phyloP scores from a whole-genome alignment of 2,113 vertebrate species.

The Odocoileus virginianus region DNA sequence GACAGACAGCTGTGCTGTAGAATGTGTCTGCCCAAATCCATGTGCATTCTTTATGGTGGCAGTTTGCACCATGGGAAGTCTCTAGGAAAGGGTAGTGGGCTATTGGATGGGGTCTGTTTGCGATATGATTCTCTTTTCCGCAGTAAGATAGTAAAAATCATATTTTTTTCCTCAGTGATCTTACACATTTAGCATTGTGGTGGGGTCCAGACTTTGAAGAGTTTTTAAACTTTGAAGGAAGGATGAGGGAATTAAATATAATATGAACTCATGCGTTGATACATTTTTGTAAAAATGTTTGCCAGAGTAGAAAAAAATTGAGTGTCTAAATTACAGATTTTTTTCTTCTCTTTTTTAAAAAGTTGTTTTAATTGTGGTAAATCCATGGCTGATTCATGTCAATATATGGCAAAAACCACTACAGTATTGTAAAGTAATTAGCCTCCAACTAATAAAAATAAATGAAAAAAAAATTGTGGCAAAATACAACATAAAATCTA shows the following conservation, averaged over 20 bases:
- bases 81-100: not conserved
- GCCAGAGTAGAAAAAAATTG: not conserved
- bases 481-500: not conserved
- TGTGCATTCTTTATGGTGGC: not conserved
- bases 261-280: not conserved
- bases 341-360: not conserved
- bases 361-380: not conserved
- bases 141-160: not conserved
- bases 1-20: slow-evolving; percentile 66
- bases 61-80: not conserved
- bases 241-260: not conserved
- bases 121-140: not conserved
- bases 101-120: not conserved
- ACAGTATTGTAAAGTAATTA: no score
- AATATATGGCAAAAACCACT: no score
- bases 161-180: not conserved
- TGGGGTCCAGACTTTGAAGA: not conserved
- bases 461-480: not conserved
- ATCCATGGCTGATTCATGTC: not conserved
- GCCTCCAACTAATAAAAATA: no score
- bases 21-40: not conserved
- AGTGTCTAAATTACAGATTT: not conserved
- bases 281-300: slow-evolving; percentile 8
- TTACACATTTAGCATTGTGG: not conserved
- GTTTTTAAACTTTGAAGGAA: slow-evolving; percentile 34